Evolutionary conservation across 1,140 invertebrate species (phyloP).

Genomic region (Euura lappo): DNA sequence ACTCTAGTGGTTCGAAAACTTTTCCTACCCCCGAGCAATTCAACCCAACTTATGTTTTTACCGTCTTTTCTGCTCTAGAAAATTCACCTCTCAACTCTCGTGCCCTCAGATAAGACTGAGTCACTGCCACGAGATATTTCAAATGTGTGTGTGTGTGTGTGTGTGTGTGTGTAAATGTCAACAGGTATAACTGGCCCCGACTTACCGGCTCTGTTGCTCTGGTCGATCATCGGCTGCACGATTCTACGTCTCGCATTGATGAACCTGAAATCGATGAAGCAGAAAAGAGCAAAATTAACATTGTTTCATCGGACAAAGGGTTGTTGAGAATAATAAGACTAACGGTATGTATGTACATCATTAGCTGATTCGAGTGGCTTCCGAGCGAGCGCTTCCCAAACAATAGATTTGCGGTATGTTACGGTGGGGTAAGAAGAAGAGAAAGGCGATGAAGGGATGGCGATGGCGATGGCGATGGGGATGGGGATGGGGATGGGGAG

Average conservation of each 20-base stretch:
- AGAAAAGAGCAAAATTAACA: not conserved
- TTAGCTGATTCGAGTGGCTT: slow-evolving; percentile 43
- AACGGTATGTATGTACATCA: slow-evolving; percentile 19
- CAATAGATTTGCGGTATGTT: slow-evolving; percentile 59
- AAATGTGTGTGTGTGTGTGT: not conserved
- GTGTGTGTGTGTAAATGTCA: slow-evolving; percentile 32
- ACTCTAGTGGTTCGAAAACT: not conserved
- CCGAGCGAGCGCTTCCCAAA: slow-evolving; percentile 52
- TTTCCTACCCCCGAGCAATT: too few relatives aligned
- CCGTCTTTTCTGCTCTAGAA: not conserved
- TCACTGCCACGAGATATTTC: too few relatives aligned
- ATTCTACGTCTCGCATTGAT: slow-evolving; percentile 98
- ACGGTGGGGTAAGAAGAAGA: slow-evolving; percentile 40
- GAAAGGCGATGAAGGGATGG: slow-evolving; percentile 25
- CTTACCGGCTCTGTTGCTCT: slow-evolving; percentile 97
- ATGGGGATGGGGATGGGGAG: not conserved
- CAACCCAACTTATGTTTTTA: too few relatives aligned
- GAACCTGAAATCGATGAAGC: slow-evolving; percentile 79
- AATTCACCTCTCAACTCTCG: too few relatives aligned
- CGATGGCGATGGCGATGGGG: not conserved
- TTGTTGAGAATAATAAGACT: too few relatives aligned
- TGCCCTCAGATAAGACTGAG: too few relatives aligned
- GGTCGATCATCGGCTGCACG: slow-evolving; percentile 96
- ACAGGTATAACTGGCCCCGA: slow-evolving; percentile 44
- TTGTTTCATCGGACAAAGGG: too few relatives aligned